A percentile compares a stretch with the other conserved stretches of the same genome.
Conservation (phyloP, 2,113 vertebrate species). For the Pteruthius melanotis region DNA sequence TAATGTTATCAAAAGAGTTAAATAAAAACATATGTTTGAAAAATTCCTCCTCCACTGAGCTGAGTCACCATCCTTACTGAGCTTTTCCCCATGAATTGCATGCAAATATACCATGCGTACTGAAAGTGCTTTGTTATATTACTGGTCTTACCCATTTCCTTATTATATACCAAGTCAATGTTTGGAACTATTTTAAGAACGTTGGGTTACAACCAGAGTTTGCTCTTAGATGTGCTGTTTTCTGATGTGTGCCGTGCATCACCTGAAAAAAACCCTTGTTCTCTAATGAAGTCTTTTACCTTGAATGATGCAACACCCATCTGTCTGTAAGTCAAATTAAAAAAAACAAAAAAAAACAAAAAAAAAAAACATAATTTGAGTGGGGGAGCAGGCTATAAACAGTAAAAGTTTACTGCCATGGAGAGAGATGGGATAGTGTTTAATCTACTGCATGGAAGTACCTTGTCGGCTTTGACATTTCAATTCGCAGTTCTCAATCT, state of each 20-base stretch:
- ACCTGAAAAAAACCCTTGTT: not conserved
- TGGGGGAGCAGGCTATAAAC: not conserved
- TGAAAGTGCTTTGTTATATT: not conserved
- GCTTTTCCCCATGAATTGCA: not conserved
- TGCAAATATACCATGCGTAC: rapidly evolving
- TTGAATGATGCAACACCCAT: not conserved
- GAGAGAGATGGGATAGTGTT: not conserved
- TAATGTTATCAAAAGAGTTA: not conserved
- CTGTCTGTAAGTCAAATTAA: not conserved
- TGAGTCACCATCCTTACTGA: not conserved
- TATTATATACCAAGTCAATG: not conserved
- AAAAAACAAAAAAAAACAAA: not conserved
- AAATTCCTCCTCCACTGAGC: not conserved
- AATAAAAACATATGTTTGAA: not conserved
- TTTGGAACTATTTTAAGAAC: not conserved
- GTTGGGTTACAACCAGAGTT: not conserved
- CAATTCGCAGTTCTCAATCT: not conserved
- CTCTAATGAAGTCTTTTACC: not conserved
- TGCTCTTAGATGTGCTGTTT: not conserved
- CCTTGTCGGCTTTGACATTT: not conserved
- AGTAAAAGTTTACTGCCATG: not conserved
- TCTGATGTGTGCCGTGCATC: too few relatives aligned
- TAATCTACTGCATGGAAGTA: not conserved
- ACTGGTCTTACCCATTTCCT: not conserved
- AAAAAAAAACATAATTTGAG: not conserved